phyloP scores from a whole-genome alignment of 2,888 invertebrate species.

The Eilema griseolum region DNA sequence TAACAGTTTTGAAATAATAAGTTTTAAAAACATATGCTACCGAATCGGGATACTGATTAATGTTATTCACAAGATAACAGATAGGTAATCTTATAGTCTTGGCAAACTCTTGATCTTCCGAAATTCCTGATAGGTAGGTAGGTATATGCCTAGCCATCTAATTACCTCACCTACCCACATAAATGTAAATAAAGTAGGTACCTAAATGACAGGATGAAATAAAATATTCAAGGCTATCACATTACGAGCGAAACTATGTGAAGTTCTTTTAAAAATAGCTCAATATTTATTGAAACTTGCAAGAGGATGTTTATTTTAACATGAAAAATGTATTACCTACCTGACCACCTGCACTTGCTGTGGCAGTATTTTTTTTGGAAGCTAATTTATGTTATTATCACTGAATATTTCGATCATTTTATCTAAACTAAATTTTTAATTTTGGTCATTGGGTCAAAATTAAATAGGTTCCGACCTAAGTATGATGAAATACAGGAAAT shows the following conservation, averaged over 20 bases:
- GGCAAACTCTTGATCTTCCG: too few relatives aligned
- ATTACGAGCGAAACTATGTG: conserved; percentile 29
- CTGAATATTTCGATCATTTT: background rate
- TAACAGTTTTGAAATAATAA: too few relatives aligned
- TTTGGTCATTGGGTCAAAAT: too few relatives aligned
- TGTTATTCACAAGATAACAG: too few relatives aligned
- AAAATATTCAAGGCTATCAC: conserved; percentile 51
- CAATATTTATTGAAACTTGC: conserved; percentile 46
- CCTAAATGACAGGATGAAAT: conserved; percentile 39
- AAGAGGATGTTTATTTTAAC: conserved; percentile 48
- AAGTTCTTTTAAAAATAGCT: conserved; percentile 45
- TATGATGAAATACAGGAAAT: background rate
- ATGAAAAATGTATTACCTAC: conserved; percentile 29
- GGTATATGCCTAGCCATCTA: too few relatives aligned
- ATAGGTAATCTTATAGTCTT: too few relatives aligned
- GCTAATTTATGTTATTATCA: background rate
- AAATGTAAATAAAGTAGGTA: background rate
- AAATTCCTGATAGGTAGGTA: too few relatives aligned
- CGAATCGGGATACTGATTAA: too few relatives aligned
- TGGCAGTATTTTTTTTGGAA: background rate
- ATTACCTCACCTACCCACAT: too few relatives aligned
- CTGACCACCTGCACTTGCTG: conserved; percentile 21
- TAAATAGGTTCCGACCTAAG: background rate
- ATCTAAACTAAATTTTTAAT: too few relatives aligned
- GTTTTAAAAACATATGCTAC: too few relatives aligned